These are phyloP conservation scores for Patella vulgata DNA, from an alignment of 1,140 invertebrate genomes.

Conservation along the genomic window DNA sequence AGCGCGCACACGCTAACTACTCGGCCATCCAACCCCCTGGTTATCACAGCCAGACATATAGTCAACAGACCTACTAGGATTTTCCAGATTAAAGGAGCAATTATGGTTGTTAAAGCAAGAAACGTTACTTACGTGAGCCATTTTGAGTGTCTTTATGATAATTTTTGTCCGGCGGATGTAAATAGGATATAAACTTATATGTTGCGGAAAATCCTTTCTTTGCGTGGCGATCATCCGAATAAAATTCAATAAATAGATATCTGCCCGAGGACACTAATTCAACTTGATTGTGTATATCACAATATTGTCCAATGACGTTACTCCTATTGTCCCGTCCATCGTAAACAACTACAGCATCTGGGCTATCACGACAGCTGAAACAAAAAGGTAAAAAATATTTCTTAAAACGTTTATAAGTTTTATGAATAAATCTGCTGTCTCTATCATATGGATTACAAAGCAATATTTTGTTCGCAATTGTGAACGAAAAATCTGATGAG, in stretches of 20 bases:
- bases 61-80: too few species aligned
- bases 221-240: conserved; percentile 24
- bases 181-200: conserved; percentile 29
- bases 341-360: conserved; percentile 37
- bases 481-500: too few species aligned
- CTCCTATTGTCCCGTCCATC: conserved; percentile 30
- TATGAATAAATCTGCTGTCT: too few species aligned
- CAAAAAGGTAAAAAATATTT: conserved; percentile 5
- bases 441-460: too few species aligned
- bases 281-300: conserved; percentile 38
- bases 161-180: background rate
- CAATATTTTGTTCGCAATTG: too few species aligned
- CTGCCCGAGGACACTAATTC: conserved; percentile 28
- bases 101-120: too few species aligned
- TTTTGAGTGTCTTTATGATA: background rate
- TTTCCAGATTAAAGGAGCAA: too few species aligned
- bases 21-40: too few species aligned
- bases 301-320: conserved; percentile 37
- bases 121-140: background rate
- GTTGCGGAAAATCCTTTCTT: conserved; percentile 40
- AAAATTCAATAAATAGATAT: conserved; percentile 35
- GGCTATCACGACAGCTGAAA: conserved; percentile 37
- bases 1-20: too few species aligned
- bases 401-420: too few species aligned
- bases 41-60: too few species aligned